These are phyloP conservation scores for Drosophila insularis DNA, from an alignment of 1,140 invertebrate species.

Conservation along the genomic window DNA sequence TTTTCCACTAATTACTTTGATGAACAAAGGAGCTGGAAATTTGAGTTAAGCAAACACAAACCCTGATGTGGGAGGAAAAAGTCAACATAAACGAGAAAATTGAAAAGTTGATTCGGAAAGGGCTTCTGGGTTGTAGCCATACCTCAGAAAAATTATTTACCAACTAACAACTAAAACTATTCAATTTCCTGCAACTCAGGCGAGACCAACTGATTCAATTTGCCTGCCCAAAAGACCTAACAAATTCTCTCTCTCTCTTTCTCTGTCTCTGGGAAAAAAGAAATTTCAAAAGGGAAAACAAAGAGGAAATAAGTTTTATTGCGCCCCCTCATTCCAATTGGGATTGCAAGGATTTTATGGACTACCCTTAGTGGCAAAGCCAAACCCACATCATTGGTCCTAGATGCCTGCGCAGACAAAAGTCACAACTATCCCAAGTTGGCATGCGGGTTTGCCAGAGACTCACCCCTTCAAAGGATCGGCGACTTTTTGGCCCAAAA, in stretches of 20 bases:
- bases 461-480: constrained; percentile 4
- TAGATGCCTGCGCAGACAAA: constrained; percentile 58
- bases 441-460: constrained; percentile 43
- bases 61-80: constrained; percentile 28
- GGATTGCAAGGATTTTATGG: constrained; percentile 16
- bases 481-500: constrained; percentile 67
- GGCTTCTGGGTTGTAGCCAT: not conserved
- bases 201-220: constrained; percentile 57
- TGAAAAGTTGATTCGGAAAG: constrained; percentile 51
- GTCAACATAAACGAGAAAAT: constrained; percentile 70
- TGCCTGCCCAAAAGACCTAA: constrained; percentile 20
- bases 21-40: constrained; percentile 66
- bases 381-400: constrained; percentile 61
- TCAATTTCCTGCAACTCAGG: constrained; percentile 64
- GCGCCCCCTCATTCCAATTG: not conserved
- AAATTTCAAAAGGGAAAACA: not conserved
- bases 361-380: constrained; percentile 43
- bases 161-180: constrained; percentile 76
- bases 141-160: constrained; percentile 51
- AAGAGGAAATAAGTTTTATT: constrained; percentile 60
- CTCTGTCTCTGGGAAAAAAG: too few species aligned
- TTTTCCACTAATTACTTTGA: constrained; percentile 79
- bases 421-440: constrained; percentile 78
- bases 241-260: not conserved
- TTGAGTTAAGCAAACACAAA: constrained; percentile 73